Base-by-base conservation (phyloP, 1,140 invertebrate genomes). In the Drusus annulatus region DNA sequence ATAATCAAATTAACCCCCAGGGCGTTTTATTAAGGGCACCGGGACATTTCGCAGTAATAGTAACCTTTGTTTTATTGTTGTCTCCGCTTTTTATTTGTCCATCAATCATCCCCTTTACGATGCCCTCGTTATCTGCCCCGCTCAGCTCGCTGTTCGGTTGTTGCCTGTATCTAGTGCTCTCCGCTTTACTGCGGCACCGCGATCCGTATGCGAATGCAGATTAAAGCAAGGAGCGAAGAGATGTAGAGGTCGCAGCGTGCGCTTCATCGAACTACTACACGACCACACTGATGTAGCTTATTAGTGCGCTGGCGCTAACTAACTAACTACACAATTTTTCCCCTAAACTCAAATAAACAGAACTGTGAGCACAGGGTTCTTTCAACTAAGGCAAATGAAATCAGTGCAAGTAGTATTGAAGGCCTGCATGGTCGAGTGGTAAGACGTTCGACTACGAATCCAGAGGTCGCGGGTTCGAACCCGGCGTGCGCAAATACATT, bases 41-140 rank as follows among this genome's bases (percentile, higher is more conserved):
- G 6, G 65, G 7, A 50, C 51, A 74, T 54, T 56, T 52, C 69
- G 52, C 50, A 19, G 52, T 21, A 19, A 74, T 54, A 56, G 28
- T 54, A 74, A 56, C 69, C 50, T 56, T 74, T 74, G 52, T 74
- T 74, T 52, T 74, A 56, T 74, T 74, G n/a, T 74, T 31, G 45
- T 56, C 69, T 56, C 45, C 51, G 10, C 21, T 56, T 74, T 74
- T 74, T 74, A 74, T 74, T 74, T 74, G 69, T 23, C 19, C 69
- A 74, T 74, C 69, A 74, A 74, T 74, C 69, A 74, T 74, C 25
- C 54, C 50, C 17, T 74, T 74, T 74, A 74, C 69, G 50, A 54
- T 54, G 50, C n/a, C 13, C 69, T 54, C 69, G 50, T 74, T 74
- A 74, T 74, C 69, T 74, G 50, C 50, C 50, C 19, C 28, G 13